phyloP scores from a whole-genome alignment of 2,888 invertebrate genomes.

The Charanyca ferruginea region DNA sequence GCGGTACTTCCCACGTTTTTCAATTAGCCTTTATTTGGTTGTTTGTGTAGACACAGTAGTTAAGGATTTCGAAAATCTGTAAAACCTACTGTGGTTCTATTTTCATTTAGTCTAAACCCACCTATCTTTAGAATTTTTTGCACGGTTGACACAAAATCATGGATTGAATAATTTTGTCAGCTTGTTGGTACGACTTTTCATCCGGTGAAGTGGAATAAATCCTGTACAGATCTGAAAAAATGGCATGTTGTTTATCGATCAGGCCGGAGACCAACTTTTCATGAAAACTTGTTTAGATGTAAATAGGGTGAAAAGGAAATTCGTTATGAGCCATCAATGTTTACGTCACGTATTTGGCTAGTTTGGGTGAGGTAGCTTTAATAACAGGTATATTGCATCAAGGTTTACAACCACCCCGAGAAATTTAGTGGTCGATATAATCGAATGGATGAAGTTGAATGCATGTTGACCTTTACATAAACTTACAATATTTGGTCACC shows the following conservation, averaged over 20 bases:
- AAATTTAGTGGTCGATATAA: conserved; percentile 41
- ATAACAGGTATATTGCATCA: conserved; percentile 18
- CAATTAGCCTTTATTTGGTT: conserved; percentile 20
- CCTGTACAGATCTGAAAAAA: neutral
- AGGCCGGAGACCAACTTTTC: neutral
- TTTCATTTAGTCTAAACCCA: neutral
- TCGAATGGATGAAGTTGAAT: conserved; percentile 18
- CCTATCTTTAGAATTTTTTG: neutral
- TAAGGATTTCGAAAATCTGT: neutral
- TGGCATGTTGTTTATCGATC: conserved; percentile 10
- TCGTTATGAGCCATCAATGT: conserved; percentile 6
- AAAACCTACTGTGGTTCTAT: neutral
- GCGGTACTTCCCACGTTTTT: conserved; percentile 22
- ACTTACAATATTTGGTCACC: conserved; percentile 4
- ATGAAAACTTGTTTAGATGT: conserved; percentile 13
- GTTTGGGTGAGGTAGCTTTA: conserved; percentile 18
- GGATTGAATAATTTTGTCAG: neutral
- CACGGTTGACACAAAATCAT: neutral
- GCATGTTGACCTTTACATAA: conserved; percentile 1
- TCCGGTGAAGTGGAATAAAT: neutral
- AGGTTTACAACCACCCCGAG: conserved; percentile 25
- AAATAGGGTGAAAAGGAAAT: conserved; percentile 7
- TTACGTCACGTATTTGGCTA: conserved; percentile 2
- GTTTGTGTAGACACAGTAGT: conserved; percentile 5
- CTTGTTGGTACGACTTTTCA: neutral